Evolutionary conservation across 2,888 invertebrate genomes (phyloP).

Genomic region (Chymomyza caudatula): DNA sequence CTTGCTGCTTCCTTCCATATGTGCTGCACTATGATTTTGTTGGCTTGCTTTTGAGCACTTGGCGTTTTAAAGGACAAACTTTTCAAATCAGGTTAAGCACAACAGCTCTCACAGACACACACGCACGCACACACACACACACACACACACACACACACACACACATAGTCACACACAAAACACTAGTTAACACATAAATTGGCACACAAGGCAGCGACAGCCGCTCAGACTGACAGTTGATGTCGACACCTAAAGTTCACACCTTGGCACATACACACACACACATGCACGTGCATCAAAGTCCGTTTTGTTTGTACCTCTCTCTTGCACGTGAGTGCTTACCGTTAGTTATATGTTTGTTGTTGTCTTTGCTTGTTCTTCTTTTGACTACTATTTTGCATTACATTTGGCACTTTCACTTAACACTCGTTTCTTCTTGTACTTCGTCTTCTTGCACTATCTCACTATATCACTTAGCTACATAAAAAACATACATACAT

Average conservation of each 20-base stretch:
- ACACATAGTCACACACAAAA: not conserved
- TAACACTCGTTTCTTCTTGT: not conserved
- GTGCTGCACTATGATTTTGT: slow-evolving; percentile 22
- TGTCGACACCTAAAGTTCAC: not conserved
- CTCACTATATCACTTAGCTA: slow-evolving; percentile 50
- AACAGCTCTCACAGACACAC: slow-evolving; percentile 8
- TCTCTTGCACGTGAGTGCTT: not conserved
- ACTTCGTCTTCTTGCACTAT: slow-evolving; percentile 39
- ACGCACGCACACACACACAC: slow-evolving; percentile 16
- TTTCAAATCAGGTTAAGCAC: slow-evolving; percentile 63
- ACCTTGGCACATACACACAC: slow-evolving; percentile 4
- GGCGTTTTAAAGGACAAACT: slow-evolving; percentile 48
- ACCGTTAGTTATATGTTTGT: not conserved
- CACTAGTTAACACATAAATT: slow-evolving; percentile 7
- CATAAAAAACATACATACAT: slow-evolving; percentile 16
- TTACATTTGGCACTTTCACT: slow-evolving; percentile 25
- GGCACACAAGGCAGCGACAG: not conserved
- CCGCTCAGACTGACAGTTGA: not conserved
- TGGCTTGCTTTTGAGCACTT: slow-evolving; percentile 11
- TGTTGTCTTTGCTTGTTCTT: slow-evolving; percentile 14
- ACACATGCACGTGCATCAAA: not conserved
- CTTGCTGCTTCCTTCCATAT: slow-evolving; percentile 54
- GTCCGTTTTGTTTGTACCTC: not conserved
- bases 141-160: slow-evolving; percentile 5
- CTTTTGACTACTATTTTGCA: slow-evolving; percentile 7